phyloP scores from a whole-genome alignment of 2,113 vertebrate genomes.

The Pseudopodoces humilis region DNA sequence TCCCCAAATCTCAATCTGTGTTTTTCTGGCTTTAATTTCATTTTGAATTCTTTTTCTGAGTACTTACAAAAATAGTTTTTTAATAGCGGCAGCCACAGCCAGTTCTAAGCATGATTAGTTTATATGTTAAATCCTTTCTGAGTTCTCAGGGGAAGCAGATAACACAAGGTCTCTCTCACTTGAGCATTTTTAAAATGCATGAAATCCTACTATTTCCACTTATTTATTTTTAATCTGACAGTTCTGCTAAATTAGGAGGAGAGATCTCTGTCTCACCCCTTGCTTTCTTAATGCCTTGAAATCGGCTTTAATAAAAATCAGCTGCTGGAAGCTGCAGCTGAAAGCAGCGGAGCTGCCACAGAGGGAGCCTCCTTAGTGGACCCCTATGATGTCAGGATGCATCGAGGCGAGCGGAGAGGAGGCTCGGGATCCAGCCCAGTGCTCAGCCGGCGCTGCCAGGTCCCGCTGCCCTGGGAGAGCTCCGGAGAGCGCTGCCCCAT shows the following conservation, averaged over 20 bases:
- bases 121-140: slow-evolving; percentile 31
- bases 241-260: not conserved
- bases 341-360: slow-evolving; percentile 3
- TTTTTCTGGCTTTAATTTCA: slow-evolving; percentile 15
- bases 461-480: slow-evolving; percentile 53
- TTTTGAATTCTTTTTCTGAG: slow-evolving; percentile 13
- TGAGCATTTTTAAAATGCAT: slow-evolving; percentile 21
- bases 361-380: slow-evolving; percentile 78
- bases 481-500: not conserved
- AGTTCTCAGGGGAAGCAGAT: slow-evolving; percentile 46
- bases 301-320: slow-evolving; percentile 15
- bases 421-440: slow-evolving; percentile 55
- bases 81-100: slow-evolving; percentile 12
- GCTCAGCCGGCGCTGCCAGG: slow-evolving; percentile 45
- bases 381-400: slow-evolving; percentile 86
- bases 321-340: not conserved
- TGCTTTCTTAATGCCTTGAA: not conserved
- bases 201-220: slow-evolving; percentile 11
- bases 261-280: not conserved
- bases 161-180: slow-evolving; percentile 54
- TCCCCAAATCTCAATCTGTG: not conserved
- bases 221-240: not conserved
- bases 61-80: slow-evolving; percentile 56
- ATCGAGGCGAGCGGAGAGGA: slow-evolving; percentile 50
- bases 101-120: slow-evolving; percentile 47